Conservation (phyloP, 1,140 invertebrate species). For the Doryteuthis pealeii region DNA sequence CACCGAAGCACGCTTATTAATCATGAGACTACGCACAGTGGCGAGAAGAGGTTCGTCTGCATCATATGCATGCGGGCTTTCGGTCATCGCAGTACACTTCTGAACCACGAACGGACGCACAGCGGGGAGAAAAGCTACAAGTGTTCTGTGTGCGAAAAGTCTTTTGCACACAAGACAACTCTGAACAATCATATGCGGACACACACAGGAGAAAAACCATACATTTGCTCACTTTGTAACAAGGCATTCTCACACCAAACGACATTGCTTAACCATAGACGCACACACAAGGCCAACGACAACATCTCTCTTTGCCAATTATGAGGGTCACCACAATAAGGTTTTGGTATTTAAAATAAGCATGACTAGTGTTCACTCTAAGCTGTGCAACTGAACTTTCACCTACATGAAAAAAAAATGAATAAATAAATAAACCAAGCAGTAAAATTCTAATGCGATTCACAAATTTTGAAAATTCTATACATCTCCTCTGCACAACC, state of each 20-base stretch:
- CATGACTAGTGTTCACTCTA: too few species aligned
- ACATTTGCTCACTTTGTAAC: neutral
- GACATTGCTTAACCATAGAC: constrained; percentile 2
- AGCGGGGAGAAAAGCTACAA: constrained; percentile 58
- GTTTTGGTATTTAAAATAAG: too few species aligned
- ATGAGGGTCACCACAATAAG: too few species aligned
- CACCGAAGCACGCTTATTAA: constrained; percentile 42
- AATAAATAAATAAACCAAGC: too few species aligned
- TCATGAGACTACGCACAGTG: constrained; percentile 52
- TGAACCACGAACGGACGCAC: constrained; percentile 72
- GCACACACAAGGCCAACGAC: constrained; percentile 66
- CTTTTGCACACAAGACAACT: constrained; percentile 89
- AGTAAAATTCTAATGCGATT: too few species aligned
- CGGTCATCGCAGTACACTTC: constrained; percentile 65
- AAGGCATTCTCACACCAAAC: constrained; percentile 73
- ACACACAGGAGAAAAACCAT: constrained; percentile 83
- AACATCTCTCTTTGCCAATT: too few species aligned
- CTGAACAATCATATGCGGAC: constrained; percentile 87
- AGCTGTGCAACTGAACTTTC: too few species aligned
- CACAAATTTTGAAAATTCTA: too few species aligned
- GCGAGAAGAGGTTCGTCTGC: constrained; percentile 54
- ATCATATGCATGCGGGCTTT: constrained; percentile 49
- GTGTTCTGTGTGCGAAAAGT: constrained; percentile 62
- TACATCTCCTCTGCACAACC: too few species aligned
- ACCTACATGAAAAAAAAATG: too few species aligned